These are phyloP conservation scores for Anas capensis DNA, from an alignment of 2,797 vertebrate genomes.

Conservation along the genomic window DNA sequence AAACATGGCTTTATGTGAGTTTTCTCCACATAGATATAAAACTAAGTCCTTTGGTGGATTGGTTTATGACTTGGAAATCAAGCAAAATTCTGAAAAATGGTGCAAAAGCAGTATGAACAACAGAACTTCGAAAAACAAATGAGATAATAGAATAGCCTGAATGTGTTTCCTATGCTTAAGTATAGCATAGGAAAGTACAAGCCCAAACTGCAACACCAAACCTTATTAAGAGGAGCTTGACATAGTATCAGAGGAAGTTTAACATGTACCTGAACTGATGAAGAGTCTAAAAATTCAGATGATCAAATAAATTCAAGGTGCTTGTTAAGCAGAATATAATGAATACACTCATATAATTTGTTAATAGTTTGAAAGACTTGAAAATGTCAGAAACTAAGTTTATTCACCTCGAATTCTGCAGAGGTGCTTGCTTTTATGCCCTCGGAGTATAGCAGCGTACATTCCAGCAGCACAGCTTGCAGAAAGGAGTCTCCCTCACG, in stretches of 20 bases:
- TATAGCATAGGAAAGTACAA: not conserved
- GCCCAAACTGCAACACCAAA: not conserved
- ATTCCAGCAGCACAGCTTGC: not conserved
- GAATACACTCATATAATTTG: not conserved
- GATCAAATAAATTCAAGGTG: not conserved
- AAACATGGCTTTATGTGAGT: not conserved
- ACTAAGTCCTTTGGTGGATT: not conserved
- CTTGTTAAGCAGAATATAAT: not conserved
- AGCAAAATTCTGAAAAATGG: not conserved
- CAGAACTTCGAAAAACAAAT: not conserved
- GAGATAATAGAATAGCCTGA: not conserved
- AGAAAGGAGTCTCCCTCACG: not conserved
- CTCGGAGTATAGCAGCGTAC: not conserved
- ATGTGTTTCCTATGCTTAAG: not conserved
- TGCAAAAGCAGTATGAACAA: not conserved
- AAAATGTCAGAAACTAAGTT: not conserved
- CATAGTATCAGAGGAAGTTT: not conserved
- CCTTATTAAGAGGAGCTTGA: not conserved
- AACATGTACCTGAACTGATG: not conserved
- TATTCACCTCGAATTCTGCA: not conserved
- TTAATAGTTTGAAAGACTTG: not conserved
- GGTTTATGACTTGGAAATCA: not conserved
- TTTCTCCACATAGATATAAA: not conserved
- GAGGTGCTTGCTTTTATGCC: not conserved
- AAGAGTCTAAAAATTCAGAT: not conserved